Evolutionary conservation across 2,113 vertebrate species (phyloP).

Genomic region (Oryzias melastigma): DNA sequence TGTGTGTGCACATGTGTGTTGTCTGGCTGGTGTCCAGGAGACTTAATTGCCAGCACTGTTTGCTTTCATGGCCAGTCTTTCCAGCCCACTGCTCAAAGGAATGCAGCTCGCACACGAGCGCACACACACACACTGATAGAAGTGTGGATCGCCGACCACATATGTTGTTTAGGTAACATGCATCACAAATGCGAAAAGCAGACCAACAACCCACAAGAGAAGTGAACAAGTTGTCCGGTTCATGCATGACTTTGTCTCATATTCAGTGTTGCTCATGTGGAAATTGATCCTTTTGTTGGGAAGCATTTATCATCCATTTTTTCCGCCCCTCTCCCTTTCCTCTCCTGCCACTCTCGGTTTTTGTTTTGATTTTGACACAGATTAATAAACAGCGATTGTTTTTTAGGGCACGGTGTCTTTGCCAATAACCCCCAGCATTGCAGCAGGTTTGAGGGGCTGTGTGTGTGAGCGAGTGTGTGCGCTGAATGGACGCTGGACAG

Average conservation of each 20-base stretch:
- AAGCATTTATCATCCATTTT: conserved; percentile 25
- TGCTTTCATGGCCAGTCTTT: conserved; percentile 67
- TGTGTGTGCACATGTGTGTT: conserved; percentile 34
- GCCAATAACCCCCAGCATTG: conserved; percentile 48
- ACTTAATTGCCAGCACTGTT: conserved; percentile 65
- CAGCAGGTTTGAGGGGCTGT: conserved; percentile 19
- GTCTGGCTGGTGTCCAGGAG: conserved; percentile 65
- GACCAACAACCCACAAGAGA: conserved; percentile 25
- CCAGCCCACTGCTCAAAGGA: conserved; percentile 65
- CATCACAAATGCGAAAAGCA: conserved; percentile 34
- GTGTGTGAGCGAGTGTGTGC: conserved; percentile 27
- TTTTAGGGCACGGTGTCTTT: conserved; percentile 33
- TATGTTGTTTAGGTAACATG: conserved; percentile 47
- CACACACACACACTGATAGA: conserved; percentile 19
- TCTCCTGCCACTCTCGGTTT: conserved; percentile 39
- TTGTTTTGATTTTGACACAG: conserved; percentile 65
- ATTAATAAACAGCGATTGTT: conserved; percentile 58
- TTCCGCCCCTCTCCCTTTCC: conserved; percentile 2
- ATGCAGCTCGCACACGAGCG: conserved; percentile 44
- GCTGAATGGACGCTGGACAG: conserved; percentile 67
- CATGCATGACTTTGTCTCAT: conserved; percentile 43
- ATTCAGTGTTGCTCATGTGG: conserved; percentile 37
- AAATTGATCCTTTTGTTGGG: conserved; percentile 43
- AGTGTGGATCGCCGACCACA: conserved; percentile 30
- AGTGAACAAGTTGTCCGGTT: conserved; percentile 20